phyloP scores from a whole-genome alignment of 2,888 invertebrate genomes.

The Cataglyphis rosenhaueri region DNA sequence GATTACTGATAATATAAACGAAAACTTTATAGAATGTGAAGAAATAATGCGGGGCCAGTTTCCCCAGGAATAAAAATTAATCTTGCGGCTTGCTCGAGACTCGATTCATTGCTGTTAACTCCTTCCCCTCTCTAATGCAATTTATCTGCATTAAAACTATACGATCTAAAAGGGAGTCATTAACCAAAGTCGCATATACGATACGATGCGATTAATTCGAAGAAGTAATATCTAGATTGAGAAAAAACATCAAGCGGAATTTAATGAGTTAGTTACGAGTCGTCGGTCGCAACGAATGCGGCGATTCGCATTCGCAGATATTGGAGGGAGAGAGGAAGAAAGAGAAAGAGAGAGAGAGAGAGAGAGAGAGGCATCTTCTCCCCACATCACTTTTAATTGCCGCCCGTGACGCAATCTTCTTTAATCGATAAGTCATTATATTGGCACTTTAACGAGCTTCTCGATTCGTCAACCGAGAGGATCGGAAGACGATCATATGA shows the following conservation, averaged over 20 bases:
- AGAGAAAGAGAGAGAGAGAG: background rate
- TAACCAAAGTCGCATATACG: background rate
- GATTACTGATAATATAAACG: background rate
- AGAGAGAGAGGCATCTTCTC: background rate
- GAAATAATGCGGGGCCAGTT: background rate
- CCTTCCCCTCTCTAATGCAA: background rate
- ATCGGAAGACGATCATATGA: background rate
- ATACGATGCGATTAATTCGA: slow-evolving; percentile 19
- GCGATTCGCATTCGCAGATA: background rate
- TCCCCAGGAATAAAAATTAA: background rate
- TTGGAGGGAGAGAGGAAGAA: background rate
- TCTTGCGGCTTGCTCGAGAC: background rate
- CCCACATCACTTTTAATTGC: slow-evolving; percentile 27
- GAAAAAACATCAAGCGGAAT: background rate
- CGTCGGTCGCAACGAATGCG: background rate
- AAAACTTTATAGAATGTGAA: background rate
- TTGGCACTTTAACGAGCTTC: slow-evolving; percentile 10
- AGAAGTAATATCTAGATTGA: slow-evolving; percentile 16
- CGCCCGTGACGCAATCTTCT: slow-evolving; percentile 24
- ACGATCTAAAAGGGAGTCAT: background rate
- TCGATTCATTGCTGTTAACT: background rate
- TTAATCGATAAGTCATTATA: slow-evolving; percentile 28
- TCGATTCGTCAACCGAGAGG: background rate
- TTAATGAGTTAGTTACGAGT: background rate
- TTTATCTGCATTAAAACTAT: slow-evolving; percentile 11